Evolutionary conservation across 2,797 vertebrate genomes (phyloP).

Genomic region (Tinamus major): DNA sequence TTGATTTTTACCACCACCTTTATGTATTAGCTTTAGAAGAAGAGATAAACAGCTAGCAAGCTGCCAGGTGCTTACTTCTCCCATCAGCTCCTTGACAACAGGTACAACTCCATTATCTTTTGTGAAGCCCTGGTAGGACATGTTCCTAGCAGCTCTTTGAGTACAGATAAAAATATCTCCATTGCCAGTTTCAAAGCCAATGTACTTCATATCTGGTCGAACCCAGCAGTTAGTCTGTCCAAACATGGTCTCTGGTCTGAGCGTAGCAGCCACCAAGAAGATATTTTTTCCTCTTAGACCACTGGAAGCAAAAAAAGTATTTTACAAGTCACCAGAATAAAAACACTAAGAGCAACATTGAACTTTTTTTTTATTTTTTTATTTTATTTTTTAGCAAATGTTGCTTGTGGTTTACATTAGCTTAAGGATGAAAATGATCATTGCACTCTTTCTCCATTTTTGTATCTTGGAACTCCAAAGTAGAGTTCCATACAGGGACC

Average conservation of each 20-base stretch:
- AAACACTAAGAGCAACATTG: accelerated
- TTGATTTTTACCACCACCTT: neutral
- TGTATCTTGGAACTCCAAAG: neutral
- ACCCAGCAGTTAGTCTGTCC: constrained; percentile 99
- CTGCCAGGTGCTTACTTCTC: constrained; percentile 84
- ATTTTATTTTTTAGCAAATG: no score
- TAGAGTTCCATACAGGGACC: neutral
- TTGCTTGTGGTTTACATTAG: no score
- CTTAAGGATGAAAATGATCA: neutral
- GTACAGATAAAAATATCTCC: constrained; percentile 93
- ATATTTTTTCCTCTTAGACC: constrained; percentile 90
- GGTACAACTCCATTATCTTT: constrained; percentile 90
- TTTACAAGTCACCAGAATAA: neutral
- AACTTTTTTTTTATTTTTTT: neutral
- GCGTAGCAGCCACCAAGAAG: constrained; percentile 94
- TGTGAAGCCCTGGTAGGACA: constrained; percentile 96
- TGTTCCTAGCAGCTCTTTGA: constrained; percentile 92
- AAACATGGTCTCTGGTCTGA: constrained; percentile 98
- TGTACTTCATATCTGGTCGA: constrained; percentile 94
- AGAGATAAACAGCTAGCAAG: neutral
- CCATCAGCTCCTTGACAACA: constrained; percentile 92
- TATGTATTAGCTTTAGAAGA: accelerated
- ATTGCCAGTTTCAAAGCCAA: constrained; percentile 88
- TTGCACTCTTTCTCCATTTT: neutral
- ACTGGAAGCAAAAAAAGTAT: constrained; percentile 71